phyloP scores from a whole-genome alignment of 2,113 vertebrate species.

The Leptobrachium leishanense region DNA sequence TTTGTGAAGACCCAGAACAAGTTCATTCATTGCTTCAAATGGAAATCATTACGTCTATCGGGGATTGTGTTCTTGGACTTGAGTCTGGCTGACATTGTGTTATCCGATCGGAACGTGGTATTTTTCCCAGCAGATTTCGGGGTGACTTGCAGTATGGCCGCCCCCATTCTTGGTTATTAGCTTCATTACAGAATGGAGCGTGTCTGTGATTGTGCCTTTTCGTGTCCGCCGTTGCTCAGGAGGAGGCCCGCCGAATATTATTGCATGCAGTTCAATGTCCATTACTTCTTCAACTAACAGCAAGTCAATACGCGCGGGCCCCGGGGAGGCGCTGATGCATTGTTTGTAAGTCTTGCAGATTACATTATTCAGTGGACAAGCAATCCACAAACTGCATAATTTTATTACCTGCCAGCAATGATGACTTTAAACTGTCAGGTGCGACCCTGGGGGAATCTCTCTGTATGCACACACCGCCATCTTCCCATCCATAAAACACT shows the following conservation, averaged over 20 bases:
- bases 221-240: conserved; percentile 2
- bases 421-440: not conserved
- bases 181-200: not conserved
- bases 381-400: conserved; percentile 34
- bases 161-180: not conserved
- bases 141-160: too few relatives aligned
- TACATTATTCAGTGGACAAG: conserved; percentile 35
- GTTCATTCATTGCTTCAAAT: too few relatives aligned
- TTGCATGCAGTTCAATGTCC: conserved; percentile 47
- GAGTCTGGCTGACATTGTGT: too few relatives aligned
- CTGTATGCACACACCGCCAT: not conserved
- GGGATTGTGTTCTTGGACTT: too few relatives aligned
- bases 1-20: too few relatives aligned
- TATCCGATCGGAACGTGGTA: not conserved
- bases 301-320: conserved; percentile 49
- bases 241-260: conserved; percentile 37
- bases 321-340: not conserved
- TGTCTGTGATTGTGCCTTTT: conserved; percentile 32
- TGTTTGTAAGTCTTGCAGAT: conserved; percentile 24
- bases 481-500: not conserved
- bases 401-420: conserved; percentile 43
- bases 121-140: not conserved
- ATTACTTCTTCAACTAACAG: conserved; percentile 44
- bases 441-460: not conserved
- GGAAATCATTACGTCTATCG: too few relatives aligned